Percentiles rank a stretch among this genome's conserved stretches.
phyloP scores from a whole-genome alignment of 2,797 vertebrate genomes.

The Simalia tracyae region DNA sequence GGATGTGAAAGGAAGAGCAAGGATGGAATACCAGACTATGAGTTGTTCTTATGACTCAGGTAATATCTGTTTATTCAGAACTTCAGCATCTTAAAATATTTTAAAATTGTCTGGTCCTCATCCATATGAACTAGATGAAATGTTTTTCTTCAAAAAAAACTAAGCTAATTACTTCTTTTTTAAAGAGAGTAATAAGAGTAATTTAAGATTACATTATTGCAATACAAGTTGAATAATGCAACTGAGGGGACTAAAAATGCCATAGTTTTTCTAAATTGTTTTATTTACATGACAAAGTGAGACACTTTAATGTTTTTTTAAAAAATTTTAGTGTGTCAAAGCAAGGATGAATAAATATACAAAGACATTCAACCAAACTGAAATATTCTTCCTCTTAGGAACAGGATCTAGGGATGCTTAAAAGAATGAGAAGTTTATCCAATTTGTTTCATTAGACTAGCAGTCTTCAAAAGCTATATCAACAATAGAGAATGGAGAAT shows the following conservation, averaged over 20 bases:
- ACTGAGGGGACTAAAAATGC: not conserved
- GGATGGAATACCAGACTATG: not conserved
- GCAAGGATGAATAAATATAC: not conserved
- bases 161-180: not conserved
- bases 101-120: not conserved
- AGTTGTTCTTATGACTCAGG: not conserved
- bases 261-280: not conserved
- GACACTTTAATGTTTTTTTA: not conserved
- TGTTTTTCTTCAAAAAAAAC: not conserved
- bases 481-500: accelerated
- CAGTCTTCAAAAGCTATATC: not conserved
- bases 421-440: not conserved
- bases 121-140: not conserved
- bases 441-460: not conserved
- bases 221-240: not conserved
- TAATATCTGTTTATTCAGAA: not conserved
- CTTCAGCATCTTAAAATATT: not conserved
- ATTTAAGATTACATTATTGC: not conserved
- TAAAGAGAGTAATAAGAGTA: not conserved
- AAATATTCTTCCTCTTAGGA: not conserved
- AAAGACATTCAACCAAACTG: not conserved
- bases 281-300: not conserved
- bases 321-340: not conserved
- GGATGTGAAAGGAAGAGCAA: not conserved
- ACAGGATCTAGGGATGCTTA: not conserved